A percentile compares a stretch with the other conserved stretches of the same genome.
Conservation (phyloP, 2,888 invertebrate species). For the Drosophila monieri region DNA sequence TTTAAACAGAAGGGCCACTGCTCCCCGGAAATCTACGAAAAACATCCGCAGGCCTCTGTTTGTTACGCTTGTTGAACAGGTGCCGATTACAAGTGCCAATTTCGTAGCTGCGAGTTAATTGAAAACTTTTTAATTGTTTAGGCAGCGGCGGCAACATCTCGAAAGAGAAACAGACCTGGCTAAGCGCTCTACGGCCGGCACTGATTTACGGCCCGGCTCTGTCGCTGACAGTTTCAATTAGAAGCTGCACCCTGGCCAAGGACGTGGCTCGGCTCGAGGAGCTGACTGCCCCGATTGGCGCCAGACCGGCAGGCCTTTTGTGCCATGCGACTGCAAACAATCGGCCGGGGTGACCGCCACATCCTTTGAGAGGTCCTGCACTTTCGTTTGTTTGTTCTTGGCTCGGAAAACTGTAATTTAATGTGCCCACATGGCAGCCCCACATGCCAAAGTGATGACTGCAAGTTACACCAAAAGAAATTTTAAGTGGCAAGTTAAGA, state of each 20-base stretch:
- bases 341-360: conserved; percentile 21
- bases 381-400: conserved; percentile 49
- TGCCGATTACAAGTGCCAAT: conserved; percentile 78
- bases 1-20: conserved; percentile 27
- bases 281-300: conserved; percentile 9
- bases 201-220: conserved; percentile 68
- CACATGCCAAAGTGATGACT: conserved; percentile 14
- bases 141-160: conserved; percentile 42
- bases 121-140: conserved; percentile 77
- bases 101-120: conserved; percentile 67
- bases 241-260: conserved; percentile 43
- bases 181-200: conserved; percentile 45
- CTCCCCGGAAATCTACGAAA: conserved; percentile 11
- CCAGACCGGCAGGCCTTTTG: conserved; percentile 26
- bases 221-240: conserved; percentile 76
- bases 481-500: neutral
- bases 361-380: conserved; percentile 37
- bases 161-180: conserved; percentile 60
- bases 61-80: conserved; percentile 73
- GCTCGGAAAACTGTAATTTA: conserved; percentile 52
- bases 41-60: conserved; percentile 35
- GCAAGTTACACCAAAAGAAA: conserved; percentile 14
- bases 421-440: conserved; percentile 32
- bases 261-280: conserved; percentile 10
- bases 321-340: conserved; percentile 40